phyloP scores from a whole-genome alignment of 2,888 invertebrate species.

The Agriopis marginaria region DNA sequence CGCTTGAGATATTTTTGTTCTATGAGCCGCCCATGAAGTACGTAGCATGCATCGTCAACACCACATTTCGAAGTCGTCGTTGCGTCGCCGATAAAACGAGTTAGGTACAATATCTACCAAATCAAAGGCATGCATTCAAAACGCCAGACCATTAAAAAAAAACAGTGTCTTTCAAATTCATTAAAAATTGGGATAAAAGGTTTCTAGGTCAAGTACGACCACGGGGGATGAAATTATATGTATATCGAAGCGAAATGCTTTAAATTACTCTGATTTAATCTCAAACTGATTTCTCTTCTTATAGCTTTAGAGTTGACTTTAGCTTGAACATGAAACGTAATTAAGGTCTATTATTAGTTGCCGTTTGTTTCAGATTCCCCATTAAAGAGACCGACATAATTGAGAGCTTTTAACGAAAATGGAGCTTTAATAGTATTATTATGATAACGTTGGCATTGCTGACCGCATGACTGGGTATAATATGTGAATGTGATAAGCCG shows the following conservation, averaged over 20 bases:
- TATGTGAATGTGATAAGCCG: neutral
- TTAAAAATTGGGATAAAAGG: conserved; percentile 57
- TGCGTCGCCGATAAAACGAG: no score
- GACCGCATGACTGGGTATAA: conserved; percentile 9
- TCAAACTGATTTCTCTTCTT: neutral
- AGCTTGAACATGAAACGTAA: conserved; percentile 26
- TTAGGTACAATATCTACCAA: neutral
- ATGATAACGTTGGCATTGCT: conserved; percentile 39
- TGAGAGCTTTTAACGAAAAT: conserved; percentile 66
- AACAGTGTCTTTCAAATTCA: conserved; percentile 46
- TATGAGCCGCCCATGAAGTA: no score
- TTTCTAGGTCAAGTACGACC: conserved; percentile 67
- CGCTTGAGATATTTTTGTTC: no score
- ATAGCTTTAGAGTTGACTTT: conserved; percentile 8
- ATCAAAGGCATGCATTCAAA: neutral
- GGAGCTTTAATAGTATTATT: conserved; percentile 57
- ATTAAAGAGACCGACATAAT: conserved; percentile 60
- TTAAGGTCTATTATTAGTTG: conserved; percentile 48
- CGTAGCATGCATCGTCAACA: no score
- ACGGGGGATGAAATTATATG: conserved; percentile 25
- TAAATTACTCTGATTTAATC: neutral
- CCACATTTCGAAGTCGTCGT: no score
- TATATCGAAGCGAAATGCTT: conserved; percentile 8
- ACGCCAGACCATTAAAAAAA: no score
- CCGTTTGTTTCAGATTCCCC: conserved; percentile 53